phyloP scores from a whole-genome alignment of 2,888 invertebrate genomes.

The Eristalis intricaria region DNA sequence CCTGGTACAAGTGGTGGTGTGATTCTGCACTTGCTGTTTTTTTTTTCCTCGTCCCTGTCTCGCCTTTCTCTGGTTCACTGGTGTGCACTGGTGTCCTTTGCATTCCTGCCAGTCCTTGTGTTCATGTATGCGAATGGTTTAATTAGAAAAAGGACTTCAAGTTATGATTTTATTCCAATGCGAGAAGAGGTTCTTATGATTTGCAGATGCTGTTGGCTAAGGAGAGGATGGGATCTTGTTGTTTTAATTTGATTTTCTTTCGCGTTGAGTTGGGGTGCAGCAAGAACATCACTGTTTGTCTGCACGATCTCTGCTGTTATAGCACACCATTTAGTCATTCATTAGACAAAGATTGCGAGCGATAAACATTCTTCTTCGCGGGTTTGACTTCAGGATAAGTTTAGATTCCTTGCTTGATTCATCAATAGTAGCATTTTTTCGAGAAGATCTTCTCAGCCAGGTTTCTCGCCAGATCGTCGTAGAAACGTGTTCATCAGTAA shows the following conservation, averaged over 20 bases:
- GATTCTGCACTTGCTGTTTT: constrained; percentile 46
- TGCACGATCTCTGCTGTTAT: too few relatives aligned
- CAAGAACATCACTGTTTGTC: neutral
- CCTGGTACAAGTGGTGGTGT: constrained; percentile 45
- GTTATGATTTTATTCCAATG: constrained; percentile 29
- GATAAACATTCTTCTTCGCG: too few relatives aligned
- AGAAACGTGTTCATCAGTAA: too few relatives aligned
- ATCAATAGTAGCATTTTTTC: too few relatives aligned
- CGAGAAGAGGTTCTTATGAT: neutral
- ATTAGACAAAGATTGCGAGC: too few relatives aligned
- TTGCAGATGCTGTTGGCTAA: too few relatives aligned
- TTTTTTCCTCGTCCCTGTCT: neutral
- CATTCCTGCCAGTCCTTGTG: constrained; percentile 12
- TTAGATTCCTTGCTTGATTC: too few relatives aligned
- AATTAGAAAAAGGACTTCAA: constrained; percentile 49
- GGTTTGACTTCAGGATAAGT: too few relatives aligned
- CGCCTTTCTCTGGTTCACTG: neutral
- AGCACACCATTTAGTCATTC: too few relatives aligned
- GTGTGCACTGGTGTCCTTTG: constrained; percentile 13
- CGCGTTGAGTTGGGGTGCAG: neutral
- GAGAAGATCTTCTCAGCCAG: too few relatives aligned
- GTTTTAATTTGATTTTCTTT: neutral
- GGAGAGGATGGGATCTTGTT: neutral
- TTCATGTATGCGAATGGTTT: constrained; percentile 59
- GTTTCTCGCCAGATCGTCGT: too few relatives aligned